These are phyloP conservation scores for Palythoa grandiflora DNA, from an alignment of 92 coral and sea anemone species.

Conservation along the genomic window DNA sequence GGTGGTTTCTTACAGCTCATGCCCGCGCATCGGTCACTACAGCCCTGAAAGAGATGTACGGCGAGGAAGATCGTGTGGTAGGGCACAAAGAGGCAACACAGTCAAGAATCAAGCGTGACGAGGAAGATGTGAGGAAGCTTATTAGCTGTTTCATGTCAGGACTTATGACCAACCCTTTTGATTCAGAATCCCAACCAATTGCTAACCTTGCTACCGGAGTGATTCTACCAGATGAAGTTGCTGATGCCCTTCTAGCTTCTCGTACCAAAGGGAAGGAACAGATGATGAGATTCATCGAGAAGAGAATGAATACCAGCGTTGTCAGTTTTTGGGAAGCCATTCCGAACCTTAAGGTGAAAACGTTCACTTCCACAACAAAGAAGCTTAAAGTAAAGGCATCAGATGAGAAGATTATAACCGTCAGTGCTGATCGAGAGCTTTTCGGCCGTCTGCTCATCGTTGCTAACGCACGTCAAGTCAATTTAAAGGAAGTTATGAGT, in stretches of 20 bases:
- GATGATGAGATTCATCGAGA: slow-evolving; percentile 60
- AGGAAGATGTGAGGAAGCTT: slow-evolving; percentile 66
- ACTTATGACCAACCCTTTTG: slow-evolving; percentile 64
- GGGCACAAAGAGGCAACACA: slow-evolving; percentile 15
- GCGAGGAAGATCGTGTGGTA: slow-evolving; percentile 37
- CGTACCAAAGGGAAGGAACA: slow-evolving; percentile 56
- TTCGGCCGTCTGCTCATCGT: neutral
- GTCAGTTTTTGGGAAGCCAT: neutral
- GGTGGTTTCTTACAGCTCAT: slow-evolving; percentile 70
- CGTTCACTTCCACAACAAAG: neutral
- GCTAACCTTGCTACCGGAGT: slow-evolving; percentile 40
- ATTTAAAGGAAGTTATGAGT: slow-evolving; percentile 45
- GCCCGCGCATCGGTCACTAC: slow-evolving; percentile 71
- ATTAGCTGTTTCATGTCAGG: slow-evolving; percentile 54
- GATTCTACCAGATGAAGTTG: slow-evolving; percentile 54
- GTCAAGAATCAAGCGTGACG: slow-evolving; percentile 58
- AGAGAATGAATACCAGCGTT: slow-evolving; percentile 48
- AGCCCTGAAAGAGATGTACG: slow-evolving; percentile 65
- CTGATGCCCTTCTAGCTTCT: slow-evolving; percentile 53
- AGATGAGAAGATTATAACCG: slow-evolving; percentile 33
- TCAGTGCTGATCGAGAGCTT: slow-evolving; percentile 32
- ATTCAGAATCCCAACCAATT: slow-evolving; percentile 28
- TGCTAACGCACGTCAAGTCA: slow-evolving; percentile 34
- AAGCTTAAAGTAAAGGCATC: neutral
- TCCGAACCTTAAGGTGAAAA: neutral